Conservation (phyloP, 2,888 invertebrate species). For the Drosophila maculinotata region DNA sequence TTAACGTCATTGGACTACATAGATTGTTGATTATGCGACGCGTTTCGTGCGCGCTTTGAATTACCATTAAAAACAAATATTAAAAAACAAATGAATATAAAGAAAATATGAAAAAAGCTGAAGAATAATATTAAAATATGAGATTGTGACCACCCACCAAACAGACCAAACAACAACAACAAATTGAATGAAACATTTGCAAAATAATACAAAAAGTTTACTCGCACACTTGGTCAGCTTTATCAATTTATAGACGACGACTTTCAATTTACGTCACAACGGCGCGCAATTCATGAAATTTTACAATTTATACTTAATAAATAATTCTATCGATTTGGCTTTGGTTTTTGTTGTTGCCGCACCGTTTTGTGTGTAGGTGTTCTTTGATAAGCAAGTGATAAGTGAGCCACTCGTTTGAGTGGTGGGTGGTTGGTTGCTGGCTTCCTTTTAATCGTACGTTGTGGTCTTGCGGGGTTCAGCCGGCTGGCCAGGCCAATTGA, state of each 20-base stretch:
- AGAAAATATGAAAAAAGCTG: constrained; percentile 27
- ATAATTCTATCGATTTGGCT: constrained; percentile 29
- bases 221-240: constrained; percentile 44
- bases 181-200: constrained; percentile 27
- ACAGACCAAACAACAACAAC: constrained; percentile 24
- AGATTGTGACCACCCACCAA: constrained; percentile 57
- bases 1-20: constrained; percentile 81
- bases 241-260: constrained; percentile 46
- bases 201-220: constrained; percentile 12
- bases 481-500: constrained; percentile 33
- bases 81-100: constrained; percentile 33
- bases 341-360: constrained; percentile 6
- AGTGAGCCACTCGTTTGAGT: constrained; percentile 16
- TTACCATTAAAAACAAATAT: constrained; percentile 55
- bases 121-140: constrained; percentile 56
- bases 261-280: constrained; percentile 70
- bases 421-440: constrained; percentile 24
- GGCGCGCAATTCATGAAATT: constrained; percentile 69
- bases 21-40: constrained; percentile 69
- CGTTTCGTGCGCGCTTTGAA: constrained; percentile 51
- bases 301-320: constrained; percentile 56
- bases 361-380: constrained; percentile 43
- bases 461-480: not conserved
- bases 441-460: too few species aligned
- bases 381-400: constrained; percentile 44